phyloP scores from a whole-genome alignment of 2,888 invertebrate genomes.

The Portevinia maculata region DNA sequence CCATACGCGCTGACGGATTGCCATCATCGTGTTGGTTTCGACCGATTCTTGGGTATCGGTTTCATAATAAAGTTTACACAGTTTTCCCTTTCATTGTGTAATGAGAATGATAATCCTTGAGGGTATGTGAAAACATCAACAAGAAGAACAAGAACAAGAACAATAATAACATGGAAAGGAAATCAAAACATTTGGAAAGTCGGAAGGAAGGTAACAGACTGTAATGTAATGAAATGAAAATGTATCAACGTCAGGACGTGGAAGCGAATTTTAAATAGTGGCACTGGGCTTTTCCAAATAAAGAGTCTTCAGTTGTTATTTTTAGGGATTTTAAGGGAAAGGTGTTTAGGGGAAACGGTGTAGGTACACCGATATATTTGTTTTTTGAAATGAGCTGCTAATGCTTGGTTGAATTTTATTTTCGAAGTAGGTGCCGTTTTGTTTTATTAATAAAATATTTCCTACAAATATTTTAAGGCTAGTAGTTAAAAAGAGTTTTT shows the following conservation, averaged over 20 bases:
- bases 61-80: slow-evolving; percentile 65
- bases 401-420: too few relatives aligned
- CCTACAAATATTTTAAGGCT: too few relatives aligned
- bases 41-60: slow-evolving; percentile 53
- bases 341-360: background rate
- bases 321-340: slow-evolving; percentile 4
- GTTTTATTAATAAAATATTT: too few relatives aligned
- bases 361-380: too few relatives aligned
- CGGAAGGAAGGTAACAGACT: slow-evolving; percentile 73
- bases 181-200: slow-evolving; percentile 67
- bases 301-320: slow-evolving; percentile 22
- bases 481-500: too few relatives aligned
- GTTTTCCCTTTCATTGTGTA: slow-evolving; percentile 61
- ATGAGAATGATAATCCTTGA: slow-evolving; percentile 69
- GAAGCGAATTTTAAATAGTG: background rate
- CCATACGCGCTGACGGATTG: slow-evolving; percentile 57
- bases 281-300: background rate
- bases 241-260: slow-evolving; percentile 56
- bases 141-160: slow-evolving; percentile 37
- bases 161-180: slow-evolving; percentile 48
- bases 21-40: slow-evolving; percentile 32
- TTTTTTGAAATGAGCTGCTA: too few relatives aligned
- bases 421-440: too few relatives aligned
- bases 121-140: slow-evolving; percentile 68
- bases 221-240: slow-evolving; percentile 65